Base-by-base conservation (phyloP, 2,888 invertebrate genomes). In the Myopa testacea region DNA sequence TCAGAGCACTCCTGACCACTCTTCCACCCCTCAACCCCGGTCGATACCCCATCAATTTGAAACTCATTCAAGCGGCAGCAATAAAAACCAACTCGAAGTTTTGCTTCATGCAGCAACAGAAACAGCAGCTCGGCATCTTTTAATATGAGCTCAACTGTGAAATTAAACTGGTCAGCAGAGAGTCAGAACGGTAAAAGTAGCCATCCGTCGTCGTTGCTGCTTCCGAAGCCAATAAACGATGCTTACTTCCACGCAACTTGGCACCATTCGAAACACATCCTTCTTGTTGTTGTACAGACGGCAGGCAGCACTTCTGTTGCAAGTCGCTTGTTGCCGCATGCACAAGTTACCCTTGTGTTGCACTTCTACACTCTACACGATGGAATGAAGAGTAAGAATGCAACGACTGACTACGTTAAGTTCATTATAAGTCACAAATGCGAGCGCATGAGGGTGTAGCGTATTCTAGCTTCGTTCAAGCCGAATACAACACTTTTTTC, bases 11-110 rank as follows among this genome's bases (percentile, higher is more conserved):
- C 16, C 16, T 16, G n/a, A n/a, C 5, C 55, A 55, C 5, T 6
- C 37, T 4, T 38, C 10, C 34, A 4, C 10, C 34, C 34, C 4
- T 37, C 65, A 37, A 1, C 38, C 34, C 16, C 34, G 12, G 26
- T 26, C 45, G 45, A 45, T 45, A 10, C 6, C 45, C 37, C 19
- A 65, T 65, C 19, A 65, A 65, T 65, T 65, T 65, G 65, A 65
- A 65, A 37, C 37, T 34, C 37, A 37, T 65, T 65, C 65, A 34
- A 65, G 65, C 65, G 65, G 37, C 65, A 34, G 37, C 65, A 34
- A 65, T 65, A 65, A 65, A 65, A 65, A 55, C n/a, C 55, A 55
- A 55, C 55, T 55, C 55, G 55, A 55, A n/a, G n/a, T 55, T 5
- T 16, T 55, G 10, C 55, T 55, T 1, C 16, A 1, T 12, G 55